Percentiles rank a stretch among this genome's conserved stretches.
phyloP scores from a whole-genome alignment of 2,888 invertebrate species.

The Zhengitettix transpicula region DNA sequence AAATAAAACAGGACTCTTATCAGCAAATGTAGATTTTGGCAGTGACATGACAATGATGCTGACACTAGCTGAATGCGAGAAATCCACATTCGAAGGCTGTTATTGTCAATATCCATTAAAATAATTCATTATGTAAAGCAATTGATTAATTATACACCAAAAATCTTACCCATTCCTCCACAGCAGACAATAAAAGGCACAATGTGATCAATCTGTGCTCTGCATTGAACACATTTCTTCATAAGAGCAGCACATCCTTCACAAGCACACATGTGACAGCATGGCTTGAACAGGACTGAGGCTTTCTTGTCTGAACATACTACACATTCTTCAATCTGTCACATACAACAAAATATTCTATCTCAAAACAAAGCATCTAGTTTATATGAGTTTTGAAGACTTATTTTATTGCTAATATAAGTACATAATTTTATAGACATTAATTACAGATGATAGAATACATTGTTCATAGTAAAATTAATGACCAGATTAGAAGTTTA shows the following conservation, averaged over 20 bases:
- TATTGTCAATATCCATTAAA: background rate
- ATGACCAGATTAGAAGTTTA: too few species aligned
- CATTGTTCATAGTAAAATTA: too few species aligned
- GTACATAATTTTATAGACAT: too few species aligned
- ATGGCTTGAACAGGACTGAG: conserved; percentile 82
- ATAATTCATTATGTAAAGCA: background rate
- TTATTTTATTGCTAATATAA: too few species aligned
- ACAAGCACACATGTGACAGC: conserved; percentile 89
- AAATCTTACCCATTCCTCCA: conserved; percentile 22
- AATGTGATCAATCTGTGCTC: conserved; percentile 66
- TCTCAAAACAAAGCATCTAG: too few species aligned
- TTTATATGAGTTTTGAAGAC: too few species aligned
- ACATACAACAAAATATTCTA: conserved; percentile 7
- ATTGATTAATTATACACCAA: background rate
- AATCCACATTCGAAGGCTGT: background rate
- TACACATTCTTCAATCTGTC: conserved; percentile 83
- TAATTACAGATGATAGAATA: too few species aligned
- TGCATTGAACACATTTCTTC: conserved; percentile 95
- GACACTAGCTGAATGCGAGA: background rate
- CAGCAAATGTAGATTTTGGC: too few species aligned
- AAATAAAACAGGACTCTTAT: too few species aligned
- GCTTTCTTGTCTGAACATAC: conserved; percentile 92
- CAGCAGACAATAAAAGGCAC: conserved; percentile 39
- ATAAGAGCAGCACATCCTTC: conserved; percentile 81
- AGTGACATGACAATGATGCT: background rate